Percentiles rank a stretch among this genome's conserved stretches.
phyloP scores from a whole-genome alignment of 2,113 vertebrate species.

The Thinocorus orbignyianus region DNA sequence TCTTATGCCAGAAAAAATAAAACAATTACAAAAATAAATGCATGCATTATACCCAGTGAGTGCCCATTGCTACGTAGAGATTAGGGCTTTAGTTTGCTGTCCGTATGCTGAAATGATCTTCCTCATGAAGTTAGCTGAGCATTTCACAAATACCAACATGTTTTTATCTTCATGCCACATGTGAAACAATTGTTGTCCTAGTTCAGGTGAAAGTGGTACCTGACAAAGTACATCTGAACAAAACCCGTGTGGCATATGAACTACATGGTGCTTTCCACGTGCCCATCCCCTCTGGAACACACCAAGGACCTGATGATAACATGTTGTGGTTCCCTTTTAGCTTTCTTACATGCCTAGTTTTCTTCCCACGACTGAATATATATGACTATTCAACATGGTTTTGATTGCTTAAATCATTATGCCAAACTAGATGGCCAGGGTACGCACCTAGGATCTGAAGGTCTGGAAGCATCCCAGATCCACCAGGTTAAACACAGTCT shows the following conservation, averaged over 20 bases:
- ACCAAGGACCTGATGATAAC: not conserved
- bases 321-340: not conserved
- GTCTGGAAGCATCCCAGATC: not conserved
- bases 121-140: not conserved
- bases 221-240: not conserved
- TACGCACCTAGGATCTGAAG: not conserved
- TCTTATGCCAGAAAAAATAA: not conserved
- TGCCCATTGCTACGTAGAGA: not conserved
- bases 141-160: not conserved
- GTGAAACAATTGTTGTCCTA: not conserved
- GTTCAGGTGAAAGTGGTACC: not conserved
- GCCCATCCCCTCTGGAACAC: not conserved
- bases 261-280: not conserved
- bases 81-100: not conserved
- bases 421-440: not conserved
- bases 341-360: not conserved
- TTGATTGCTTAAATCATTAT: not conserved
- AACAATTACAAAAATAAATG: not conserved
- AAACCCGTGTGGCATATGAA: not conserved
- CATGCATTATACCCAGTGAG: not conserved
- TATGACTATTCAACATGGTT: not conserved
- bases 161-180: not conserved
- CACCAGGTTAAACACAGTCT: not conserved
- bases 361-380: not conserved
- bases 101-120: not conserved